phyloP scores from a whole-genome alignment of 1,140 invertebrate genomes.

The Probaryconus sp. region DNA sequence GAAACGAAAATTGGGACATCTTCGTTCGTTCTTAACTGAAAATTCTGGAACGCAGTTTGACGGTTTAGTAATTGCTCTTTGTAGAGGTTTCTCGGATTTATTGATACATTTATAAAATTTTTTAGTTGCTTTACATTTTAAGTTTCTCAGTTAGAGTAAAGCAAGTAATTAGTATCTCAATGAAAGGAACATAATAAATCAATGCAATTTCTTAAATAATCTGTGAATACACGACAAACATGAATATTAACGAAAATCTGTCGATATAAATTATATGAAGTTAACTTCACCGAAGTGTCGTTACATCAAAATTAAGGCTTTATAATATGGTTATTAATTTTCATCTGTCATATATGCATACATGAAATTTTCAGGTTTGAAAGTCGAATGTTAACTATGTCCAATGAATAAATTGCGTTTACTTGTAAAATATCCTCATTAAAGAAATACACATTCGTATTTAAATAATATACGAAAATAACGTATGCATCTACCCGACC shows the following conservation, averaged over 20 bases:
- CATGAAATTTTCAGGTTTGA: conserved; percentile 49
- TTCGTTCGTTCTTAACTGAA: neutral
- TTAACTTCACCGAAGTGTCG: conserved; percentile 26
- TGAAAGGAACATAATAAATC: neutral
- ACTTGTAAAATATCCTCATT: conserved; percentile 9
- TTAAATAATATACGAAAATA: neutral
- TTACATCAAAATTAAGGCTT: conserved; percentile 43
- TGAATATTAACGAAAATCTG: conserved; percentile 36
- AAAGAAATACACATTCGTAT: neutral
- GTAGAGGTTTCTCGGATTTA: neutral
- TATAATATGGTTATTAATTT: conserved; percentile 60
- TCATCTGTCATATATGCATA: conserved; percentile 49
- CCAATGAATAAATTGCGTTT: conserved; percentile 19
- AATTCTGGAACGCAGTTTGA: no score
- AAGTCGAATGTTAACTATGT: conserved; percentile 65
- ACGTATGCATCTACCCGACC: no score
- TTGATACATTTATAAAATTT: no score
- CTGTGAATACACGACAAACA: conserved; percentile 7
- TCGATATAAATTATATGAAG: conserved; percentile 37
- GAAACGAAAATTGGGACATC: conserved; percentile 25
- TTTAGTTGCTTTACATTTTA: no score
- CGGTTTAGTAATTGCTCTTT: conserved; percentile 15
- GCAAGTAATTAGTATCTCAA: neutral
- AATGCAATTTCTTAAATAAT: conserved; percentile 15
- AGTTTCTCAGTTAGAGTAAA: no score